Conservation (phyloP, 2,797 vertebrate species). For the Pampus argenteus region DNA sequence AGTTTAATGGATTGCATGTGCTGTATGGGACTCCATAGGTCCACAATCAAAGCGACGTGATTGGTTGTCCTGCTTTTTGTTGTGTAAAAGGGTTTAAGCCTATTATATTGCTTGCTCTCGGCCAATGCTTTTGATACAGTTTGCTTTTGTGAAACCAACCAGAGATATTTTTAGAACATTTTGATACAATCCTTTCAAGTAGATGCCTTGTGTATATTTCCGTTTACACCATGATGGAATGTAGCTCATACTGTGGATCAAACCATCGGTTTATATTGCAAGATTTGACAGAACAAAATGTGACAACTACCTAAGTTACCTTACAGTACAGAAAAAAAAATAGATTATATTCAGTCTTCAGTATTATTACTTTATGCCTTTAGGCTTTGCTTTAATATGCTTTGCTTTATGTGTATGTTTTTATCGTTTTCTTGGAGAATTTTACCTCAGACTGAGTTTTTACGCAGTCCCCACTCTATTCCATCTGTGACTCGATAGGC, state of each 20-base stretch:
- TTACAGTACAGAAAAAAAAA: constrained; percentile 72
- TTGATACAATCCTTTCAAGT: constrained; percentile 86
- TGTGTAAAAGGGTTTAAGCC: constrained; percentile 79
- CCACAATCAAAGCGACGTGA: constrained; percentile 85
- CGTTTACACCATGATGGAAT: constrained; percentile 84
- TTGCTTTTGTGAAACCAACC: constrained; percentile 87
- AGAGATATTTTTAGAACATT: constrained; percentile 88
- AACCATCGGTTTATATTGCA: constrained; percentile 81
- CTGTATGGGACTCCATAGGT: constrained; percentile 82
- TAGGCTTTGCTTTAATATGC: constrained; percentile 85
- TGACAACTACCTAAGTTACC: constrained; percentile 82
- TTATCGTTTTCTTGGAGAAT: constrained; percentile 76
- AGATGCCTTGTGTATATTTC: constrained; percentile 86
- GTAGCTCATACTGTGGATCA: constrained; percentile 85
- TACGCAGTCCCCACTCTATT: constrained; percentile 69
- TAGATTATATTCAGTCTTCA: constrained; percentile 74
- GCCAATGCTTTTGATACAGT: constrained; percentile 87
- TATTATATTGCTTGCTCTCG: constrained; percentile 83
- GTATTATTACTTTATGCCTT: constrained; percentile 79
- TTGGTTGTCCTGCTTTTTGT: constrained; percentile 84
- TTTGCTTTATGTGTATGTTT: constrained; percentile 82
- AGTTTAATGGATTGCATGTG: constrained; percentile 86
- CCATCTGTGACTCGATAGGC: constrained; percentile 70
- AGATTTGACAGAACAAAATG: constrained; percentile 81
- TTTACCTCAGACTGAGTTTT: constrained; percentile 83